Evolutionary conservation across 2,113 vertebrate species (phyloP).

Genomic region (Nycticebus coucang): DNA sequence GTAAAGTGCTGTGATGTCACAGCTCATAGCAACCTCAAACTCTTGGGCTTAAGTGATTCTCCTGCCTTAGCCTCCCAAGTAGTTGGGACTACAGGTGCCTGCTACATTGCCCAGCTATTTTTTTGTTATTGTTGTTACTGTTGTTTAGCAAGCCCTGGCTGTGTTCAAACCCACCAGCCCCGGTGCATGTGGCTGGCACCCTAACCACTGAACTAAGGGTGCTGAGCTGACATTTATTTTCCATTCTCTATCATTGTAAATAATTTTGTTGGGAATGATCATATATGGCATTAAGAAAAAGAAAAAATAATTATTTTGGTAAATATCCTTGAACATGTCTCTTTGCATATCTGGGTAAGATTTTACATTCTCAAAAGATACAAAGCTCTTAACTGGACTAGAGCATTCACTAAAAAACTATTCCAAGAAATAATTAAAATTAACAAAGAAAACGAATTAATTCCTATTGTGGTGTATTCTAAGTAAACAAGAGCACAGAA

Average conservation of each 20-base stretch:
- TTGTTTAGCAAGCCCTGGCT: too few species aligned
- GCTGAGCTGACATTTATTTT: not conserved
- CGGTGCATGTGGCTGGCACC: too few species aligned
- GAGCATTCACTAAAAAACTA: not conserved
- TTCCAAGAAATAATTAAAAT: not conserved
- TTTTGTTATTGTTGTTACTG: too few species aligned
- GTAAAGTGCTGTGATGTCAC: too few species aligned
- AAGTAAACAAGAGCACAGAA: not conserved
- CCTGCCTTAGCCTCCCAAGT: too few species aligned
- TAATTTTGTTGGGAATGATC: not conserved
- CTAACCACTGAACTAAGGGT: too few species aligned
- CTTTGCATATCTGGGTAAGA: not conserved
- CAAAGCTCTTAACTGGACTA: not conserved
- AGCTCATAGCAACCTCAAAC: too few species aligned
- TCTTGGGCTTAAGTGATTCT: too few species aligned
- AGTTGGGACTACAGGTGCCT: too few species aligned
- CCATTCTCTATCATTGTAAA: not conserved
- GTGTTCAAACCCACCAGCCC: too few species aligned
- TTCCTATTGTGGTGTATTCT: not conserved
- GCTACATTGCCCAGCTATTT: too few species aligned
- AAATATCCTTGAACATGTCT: not conserved
- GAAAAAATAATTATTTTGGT: not conserved
- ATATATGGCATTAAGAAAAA: too few species aligned
- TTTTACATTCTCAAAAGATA: constrained; percentile 1
- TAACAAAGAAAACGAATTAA: not conserved